Percentiles rank a stretch among this genome's conserved stretches.
phyloP scores from a whole-genome alignment of 2,113 vertebrate species.

The Asarcornis scutulata region DNA sequence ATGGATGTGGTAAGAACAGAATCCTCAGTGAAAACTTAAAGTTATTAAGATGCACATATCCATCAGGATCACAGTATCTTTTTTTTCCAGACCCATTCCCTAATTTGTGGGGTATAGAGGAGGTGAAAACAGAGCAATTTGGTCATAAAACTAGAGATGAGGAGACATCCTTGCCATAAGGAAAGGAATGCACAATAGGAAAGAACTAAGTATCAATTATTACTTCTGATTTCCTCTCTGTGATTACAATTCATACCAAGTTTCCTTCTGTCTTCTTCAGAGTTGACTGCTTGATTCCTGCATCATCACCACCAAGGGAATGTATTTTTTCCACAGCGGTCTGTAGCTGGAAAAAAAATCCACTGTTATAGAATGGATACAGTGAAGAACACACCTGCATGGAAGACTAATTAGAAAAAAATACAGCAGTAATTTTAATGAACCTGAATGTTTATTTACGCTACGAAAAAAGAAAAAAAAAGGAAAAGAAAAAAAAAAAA shows the following conservation, averaged over 20 bases:
- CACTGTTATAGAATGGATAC: not conserved
- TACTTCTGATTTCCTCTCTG: not conserved
- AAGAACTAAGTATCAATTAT: not conserved
- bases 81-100: not conserved
- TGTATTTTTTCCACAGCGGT: conserved; percentile 31
- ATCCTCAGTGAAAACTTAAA: not conserved
- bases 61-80: not conserved
- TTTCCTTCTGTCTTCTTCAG: conserved; percentile 52
- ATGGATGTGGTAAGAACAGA: not conserved
- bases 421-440: not conserved
- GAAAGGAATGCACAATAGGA: not conserved
- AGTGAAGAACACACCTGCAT: not conserved
- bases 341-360: conserved; percentile 77
- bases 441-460: not conserved
- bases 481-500: no score
- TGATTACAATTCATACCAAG: conserved; percentile 58
- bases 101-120: not conserved
- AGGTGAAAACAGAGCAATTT: not conserved
- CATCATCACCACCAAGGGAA: conserved; percentile 38
- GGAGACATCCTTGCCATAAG: not conserved
- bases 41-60: not conserved
- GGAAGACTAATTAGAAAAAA: not conserved
- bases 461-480: not conserved
- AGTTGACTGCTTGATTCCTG: conserved; percentile 45
- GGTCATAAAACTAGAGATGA: not conserved